Evolutionary conservation across 1,140 invertebrate species (phyloP), one percentile per base, ranked within the genome.

Genomic region (Brachionus plicatilis): DNA sequence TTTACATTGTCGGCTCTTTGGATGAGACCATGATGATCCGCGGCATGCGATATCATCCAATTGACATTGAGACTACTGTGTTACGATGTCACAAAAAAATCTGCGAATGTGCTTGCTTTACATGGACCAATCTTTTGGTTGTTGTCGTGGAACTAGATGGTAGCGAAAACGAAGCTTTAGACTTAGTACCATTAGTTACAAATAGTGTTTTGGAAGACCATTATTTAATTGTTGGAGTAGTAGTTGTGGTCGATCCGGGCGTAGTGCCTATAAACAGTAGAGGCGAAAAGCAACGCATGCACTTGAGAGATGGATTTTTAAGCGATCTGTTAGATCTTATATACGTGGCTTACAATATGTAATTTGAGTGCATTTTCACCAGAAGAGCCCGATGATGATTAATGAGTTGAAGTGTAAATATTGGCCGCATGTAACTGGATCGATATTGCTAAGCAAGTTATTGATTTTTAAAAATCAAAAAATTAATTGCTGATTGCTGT

Each of bases 291-390:
- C 97, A 99, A 90, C 93, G 98, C 83, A 99, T 99, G 96, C 97
- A 99, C 90, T 92, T 99, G 24, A 92, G 98, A 79, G 97, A 99
- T 89, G 96, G 96, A 65, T 99, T 99, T 90, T 92, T 99, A 80
- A 96, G 95, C 33, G 97, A 99, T 91, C 96, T 98, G 89, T 92
- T 99, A 83, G 97, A 99, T 91, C 97, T 98, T 8, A 99, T 99
- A 86, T 99, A 99, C 90, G 97, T 99, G 83, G 97, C 97, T 82
- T 99, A 99, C 90, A 99, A 99, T 89, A 99, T 99, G 96, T 99
- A 41, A 65, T 11, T 27, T 33, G 33, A 50, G 50, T 11, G 33
- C 17, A 75, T 50, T 50, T 27, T 47, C 33, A 37, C 45, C 43
- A 3, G 12, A 50, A 76, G 20, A 76, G 17, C 72, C 72, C 72